Base-by-base conservation (phyloP, 1,140 invertebrate genomes). In the Eumaeus atala region DNA sequence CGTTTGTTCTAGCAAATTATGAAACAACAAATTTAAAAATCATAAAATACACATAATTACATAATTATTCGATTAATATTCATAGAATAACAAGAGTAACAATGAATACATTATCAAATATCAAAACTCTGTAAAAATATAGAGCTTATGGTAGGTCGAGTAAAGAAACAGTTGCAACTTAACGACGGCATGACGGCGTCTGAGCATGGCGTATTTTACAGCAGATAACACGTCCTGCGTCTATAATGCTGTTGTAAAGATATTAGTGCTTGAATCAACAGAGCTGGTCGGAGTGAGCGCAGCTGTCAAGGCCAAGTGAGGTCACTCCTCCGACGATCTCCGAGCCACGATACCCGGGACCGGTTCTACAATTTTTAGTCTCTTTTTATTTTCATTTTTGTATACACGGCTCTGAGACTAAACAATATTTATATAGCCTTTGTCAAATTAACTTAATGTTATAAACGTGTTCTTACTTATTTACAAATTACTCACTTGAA, bases 321-420 rank as follows among this genome's bases (percentile, higher is more conserved):
- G 81, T 87, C 84, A 87, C 64, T 87, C 79, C 81, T 67, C 84
- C 84, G 78, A 76, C 81, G 79, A 78, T 80, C 80, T 82, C 76
- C 73, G 68, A 73, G 80, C 80, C 77, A 74, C 80, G 74, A 69
- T 80, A 71, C 77, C 72, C 67, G 72, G 42, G 79, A 87, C 84
- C 84, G 84, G 84, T 87, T 87, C 78, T 78, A 87, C 79, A 80
- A 87, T 87, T 84, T 86, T 87, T 81, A 84, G 74, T 77, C 74
- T 83, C 76, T 87, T 86, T 85, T 84, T 84, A 84, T 84, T 84
- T 87, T 87, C 83, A 84, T 86, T 86, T 84, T 86, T 84, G 81
- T 86, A 83, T 84, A 84, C 83, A 86, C 81, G 76, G 77, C 76
- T 73, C 81, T 77, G 74, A 84, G 80, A 83, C 81, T 86, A 84